Conservation (phyloP, 1,140 invertebrate species). For the Pseudomyrmex sp. region DNA sequence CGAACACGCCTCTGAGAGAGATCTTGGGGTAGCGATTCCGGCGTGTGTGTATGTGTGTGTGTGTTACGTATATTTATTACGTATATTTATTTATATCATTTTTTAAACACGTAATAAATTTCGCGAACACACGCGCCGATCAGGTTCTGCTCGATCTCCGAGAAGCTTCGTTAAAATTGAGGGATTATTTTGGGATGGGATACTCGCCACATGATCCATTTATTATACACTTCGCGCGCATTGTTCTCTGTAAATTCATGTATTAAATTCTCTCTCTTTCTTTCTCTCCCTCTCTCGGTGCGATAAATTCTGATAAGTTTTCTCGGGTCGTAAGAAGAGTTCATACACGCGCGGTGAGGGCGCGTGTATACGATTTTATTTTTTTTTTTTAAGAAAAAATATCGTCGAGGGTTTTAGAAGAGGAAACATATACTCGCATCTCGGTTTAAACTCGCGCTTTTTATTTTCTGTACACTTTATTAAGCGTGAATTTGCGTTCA, state of each 20-base stretch:
- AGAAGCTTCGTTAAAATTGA: conserved; percentile 35
- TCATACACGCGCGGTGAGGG: no score
- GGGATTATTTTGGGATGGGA: conserved; percentile 14
- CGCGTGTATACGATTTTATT: no score
- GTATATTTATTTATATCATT: neutral
- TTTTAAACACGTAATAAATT: neutral
- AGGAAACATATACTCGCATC: no score
- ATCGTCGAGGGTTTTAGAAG: no score
- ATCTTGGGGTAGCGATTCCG: no score
- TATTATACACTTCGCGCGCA: neutral
- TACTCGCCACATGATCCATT: conserved; percentile 20
- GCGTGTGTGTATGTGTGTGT: no score
- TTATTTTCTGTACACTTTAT: no score
- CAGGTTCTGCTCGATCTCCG: neutral
- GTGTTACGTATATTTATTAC: no score
- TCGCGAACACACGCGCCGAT: neutral
- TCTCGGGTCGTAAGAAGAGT: neutral
- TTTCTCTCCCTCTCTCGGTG: neutral
- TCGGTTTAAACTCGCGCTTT: no score
- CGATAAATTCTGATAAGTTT: conserved; percentile 38
- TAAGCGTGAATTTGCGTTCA: no score
- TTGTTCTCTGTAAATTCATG: conserved; percentile 4
- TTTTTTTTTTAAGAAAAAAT: no score
- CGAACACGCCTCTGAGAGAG: no score
- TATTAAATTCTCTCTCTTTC: conserved; percentile 7